A percentile compares a stretch with the other conserved stretches of the same genome.
phyloP scores from a whole-genome alignment of 2,888 invertebrate genomes.

The Tillus elongatus region DNA sequence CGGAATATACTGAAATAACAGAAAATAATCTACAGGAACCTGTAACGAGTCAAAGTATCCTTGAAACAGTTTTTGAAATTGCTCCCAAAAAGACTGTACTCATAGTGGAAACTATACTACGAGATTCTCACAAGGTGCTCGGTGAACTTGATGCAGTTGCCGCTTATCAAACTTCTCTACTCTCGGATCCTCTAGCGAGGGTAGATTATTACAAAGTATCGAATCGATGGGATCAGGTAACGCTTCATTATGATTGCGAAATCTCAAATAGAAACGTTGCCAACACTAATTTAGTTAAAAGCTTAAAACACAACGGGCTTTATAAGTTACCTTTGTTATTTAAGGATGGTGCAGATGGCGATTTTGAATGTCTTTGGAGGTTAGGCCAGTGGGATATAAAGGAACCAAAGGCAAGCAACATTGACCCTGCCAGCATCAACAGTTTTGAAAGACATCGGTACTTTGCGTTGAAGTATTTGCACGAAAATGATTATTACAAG shows the following conservation, averaged over 20 bases:
- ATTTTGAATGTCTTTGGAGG: constrained; percentile 74
- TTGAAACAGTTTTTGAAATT: constrained; percentile 42
- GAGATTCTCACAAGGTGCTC: constrained; percentile 56
- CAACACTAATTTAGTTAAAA: constrained; percentile 34
- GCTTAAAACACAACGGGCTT: constrained; percentile 48
- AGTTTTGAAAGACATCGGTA: constrained; percentile 48
- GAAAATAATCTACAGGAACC: constrained; percentile 11
- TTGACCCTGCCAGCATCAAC: no score
- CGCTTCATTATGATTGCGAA: constrained; percentile 53
- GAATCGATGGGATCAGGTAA: constrained; percentile 58
- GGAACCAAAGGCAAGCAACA: constrained; percentile 18
- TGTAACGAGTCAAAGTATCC: constrained; percentile 23
- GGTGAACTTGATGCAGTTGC: constrained; percentile 70
- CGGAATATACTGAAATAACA: constrained; percentile 23
- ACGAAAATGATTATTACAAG: constrained; percentile 44
- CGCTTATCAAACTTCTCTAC: constrained; percentile 64
- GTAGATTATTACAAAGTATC: constrained; percentile 61
- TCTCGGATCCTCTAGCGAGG: constrained; percentile 53
- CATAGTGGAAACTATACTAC: constrained; percentile 51
- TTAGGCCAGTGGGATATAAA: constrained; percentile 52
- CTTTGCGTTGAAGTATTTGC: constrained; percentile 47
- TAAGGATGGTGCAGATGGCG: constrained; percentile 44
- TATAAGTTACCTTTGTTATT: constrained; percentile 51
- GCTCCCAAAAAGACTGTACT: constrained; percentile 43
- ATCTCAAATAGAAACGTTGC: constrained; percentile 36